Conservation (phyloP, 2,888 invertebrate species). For the Ophion costatus region DNA sequence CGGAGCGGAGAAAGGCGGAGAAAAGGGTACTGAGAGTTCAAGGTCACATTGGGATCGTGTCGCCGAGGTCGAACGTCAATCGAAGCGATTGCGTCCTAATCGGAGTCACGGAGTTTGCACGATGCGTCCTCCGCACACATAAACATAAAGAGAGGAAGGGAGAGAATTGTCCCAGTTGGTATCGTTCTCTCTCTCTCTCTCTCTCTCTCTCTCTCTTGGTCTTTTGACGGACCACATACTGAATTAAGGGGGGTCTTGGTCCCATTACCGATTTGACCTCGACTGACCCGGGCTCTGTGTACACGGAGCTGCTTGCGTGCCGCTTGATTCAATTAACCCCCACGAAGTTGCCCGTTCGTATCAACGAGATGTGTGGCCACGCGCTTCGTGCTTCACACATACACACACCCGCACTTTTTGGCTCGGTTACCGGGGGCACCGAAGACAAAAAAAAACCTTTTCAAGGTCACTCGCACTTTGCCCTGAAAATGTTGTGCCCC, state of each 20-base stretch:
- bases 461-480: not conserved
- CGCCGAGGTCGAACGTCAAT: constrained; percentile 60
- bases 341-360: constrained; percentile 71
- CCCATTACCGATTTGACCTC: constrained; percentile 81
- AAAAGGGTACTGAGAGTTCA: constrained; percentile 25
- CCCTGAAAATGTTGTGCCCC: not conserved
- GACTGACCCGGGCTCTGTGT: constrained; percentile 78
- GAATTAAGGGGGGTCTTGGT: constrained; percentile 77
- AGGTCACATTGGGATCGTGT: constrained; percentile 38
- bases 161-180: not conserved
- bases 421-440: not conserved
- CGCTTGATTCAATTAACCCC: constrained; percentile 81
- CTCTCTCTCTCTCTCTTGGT: constrained; percentile 20
- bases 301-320: constrained; percentile 79
- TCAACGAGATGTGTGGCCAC: constrained; percentile 54
- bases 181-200: constrained; percentile 4
- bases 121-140: not conserved
- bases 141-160: not conserved
- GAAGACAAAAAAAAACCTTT: not conserved
- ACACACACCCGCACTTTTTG: not conserved
- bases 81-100: constrained; percentile 58
- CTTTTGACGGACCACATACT: constrained; percentile 52
- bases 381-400: constrained; percentile 50
- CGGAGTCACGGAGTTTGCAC: not conserved
- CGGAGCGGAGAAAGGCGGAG: not conserved